phyloP scores from a whole-genome alignment of 1,140 invertebrate species.

The Gonioctena quinquepunctata region DNA sequence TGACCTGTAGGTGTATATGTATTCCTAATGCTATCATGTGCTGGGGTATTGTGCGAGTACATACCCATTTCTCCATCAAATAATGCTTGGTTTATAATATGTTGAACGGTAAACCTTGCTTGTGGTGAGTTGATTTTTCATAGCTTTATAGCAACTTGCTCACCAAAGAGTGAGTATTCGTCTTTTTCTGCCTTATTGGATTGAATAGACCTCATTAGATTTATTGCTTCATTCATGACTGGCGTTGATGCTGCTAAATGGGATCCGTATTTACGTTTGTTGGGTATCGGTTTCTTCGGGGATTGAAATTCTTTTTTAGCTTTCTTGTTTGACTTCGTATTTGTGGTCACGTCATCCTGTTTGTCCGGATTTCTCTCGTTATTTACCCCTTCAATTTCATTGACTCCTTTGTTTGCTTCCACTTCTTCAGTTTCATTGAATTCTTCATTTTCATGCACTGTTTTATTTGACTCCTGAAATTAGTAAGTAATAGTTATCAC shows the following conservation, averaged over 20 bases:
- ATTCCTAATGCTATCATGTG: no score
- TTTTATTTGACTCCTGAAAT: not conserved
- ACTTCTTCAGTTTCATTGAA: no score
- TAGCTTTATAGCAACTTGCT: not conserved
- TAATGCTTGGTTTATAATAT: not conserved
- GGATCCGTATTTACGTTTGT: not conserved
- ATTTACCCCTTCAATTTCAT: not conserved
- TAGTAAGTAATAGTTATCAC: not conserved
- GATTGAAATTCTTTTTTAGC: not conserved
- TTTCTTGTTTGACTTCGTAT: not conserved
- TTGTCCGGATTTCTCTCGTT: not conserved
- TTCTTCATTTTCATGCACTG: no score
- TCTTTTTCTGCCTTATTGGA: slow-evolving; percentile 6
- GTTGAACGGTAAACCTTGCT: not conserved
- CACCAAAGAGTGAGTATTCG: slow-evolving; percentile 1
- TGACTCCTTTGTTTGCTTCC: not conserved
- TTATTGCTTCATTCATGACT: not conserved
- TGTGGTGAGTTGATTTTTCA: not conserved
- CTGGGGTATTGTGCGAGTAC: no score
- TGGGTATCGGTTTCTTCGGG: not conserved
- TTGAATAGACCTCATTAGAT: not conserved
- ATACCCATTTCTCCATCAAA: no score
- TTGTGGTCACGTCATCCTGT: not conserved
- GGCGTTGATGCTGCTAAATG: not conserved
- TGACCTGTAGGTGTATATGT: no score